Percentiles rank a stretch among this genome's conserved stretches.
Conservation (phyloP, 2,888 invertebrate species). For the Drosophila quinaria region DNA sequence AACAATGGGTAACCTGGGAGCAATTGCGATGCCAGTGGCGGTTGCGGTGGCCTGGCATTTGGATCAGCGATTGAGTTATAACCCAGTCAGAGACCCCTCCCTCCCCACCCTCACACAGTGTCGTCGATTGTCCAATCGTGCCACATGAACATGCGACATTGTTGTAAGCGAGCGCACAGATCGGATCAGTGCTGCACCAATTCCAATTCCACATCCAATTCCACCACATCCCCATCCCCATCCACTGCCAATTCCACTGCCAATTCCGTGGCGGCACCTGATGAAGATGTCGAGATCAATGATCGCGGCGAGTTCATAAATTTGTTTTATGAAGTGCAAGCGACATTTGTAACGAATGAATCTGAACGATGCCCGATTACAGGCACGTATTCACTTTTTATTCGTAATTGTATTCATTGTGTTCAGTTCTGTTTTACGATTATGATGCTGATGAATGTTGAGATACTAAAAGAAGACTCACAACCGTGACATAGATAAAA, state of each 20-base stretch:
- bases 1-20: conserved; percentile 82
- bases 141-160: conserved; percentile 53
- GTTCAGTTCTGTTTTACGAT: conserved; percentile 23
- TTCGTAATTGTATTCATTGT: conserved; percentile 60
- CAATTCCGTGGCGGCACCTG: conserved; percentile 63
- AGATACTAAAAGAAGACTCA: neutral
- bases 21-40: conserved; percentile 55
- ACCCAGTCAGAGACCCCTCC: conserved; percentile 34
- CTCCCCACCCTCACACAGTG: no score
- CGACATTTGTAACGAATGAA: conserved; percentile 81
- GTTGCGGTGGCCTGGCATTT: conserved; percentile 70
- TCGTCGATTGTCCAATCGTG: conserved; percentile 35
- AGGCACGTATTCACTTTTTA: conserved; percentile 56
- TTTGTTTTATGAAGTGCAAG: conserved; percentile 83
- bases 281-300: conserved; percentile 82
- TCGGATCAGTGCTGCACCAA: conserved; percentile 43
- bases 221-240: conserved; percentile 19
- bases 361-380: conserved; percentile 66
- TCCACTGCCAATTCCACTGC: conserved; percentile 22
- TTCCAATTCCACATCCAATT: conserved; percentile 30
- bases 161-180: conserved; percentile 48
- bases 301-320: conserved; percentile 82
- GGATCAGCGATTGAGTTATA: conserved; percentile 82
- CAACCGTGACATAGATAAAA: neutral
- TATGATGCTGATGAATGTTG: conserved; percentile 31